A percentile compares a stretch with the other conserved stretches of the same genome.
phyloP scores from a whole-genome alignment of 2,888 invertebrate genomes.

The Pachliopta kotzebuea region DNA sequence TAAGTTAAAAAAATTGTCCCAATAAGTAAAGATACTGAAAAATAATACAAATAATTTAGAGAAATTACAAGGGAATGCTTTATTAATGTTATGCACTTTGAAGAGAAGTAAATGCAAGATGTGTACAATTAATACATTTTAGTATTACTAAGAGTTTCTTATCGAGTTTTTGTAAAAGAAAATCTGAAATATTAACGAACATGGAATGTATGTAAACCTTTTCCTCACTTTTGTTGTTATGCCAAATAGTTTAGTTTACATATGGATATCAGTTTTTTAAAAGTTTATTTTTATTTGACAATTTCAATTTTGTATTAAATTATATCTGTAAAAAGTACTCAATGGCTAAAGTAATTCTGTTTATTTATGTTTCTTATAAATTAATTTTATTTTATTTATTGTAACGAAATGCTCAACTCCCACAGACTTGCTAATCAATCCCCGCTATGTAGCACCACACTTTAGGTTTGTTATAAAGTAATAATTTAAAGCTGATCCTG shows the following conservation, averaged over 20 bases:
- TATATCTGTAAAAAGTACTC: too few species aligned
- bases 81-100: constrained; percentile 33
- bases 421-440: constrained; percentile 10
- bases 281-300: too few species aligned
- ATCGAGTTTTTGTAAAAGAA: not conserved
- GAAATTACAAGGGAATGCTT: constrained; percentile 57
- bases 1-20: constrained; percentile 50
- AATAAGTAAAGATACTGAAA: constrained; percentile 46
- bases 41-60: constrained; percentile 46
- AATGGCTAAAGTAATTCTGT: not conserved
- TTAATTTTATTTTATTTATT: not conserved
- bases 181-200: not conserved
- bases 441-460: constrained; percentile 23
- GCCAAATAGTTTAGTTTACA: too few species aligned
- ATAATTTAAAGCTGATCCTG: constrained; percentile 4
- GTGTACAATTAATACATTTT: constrained; percentile 33
- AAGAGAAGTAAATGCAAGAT: constrained; percentile 36
- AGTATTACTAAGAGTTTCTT: too few species aligned
- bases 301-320: too few species aligned
- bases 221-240: too few species aligned
- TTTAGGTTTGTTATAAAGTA: constrained; percentile 32
- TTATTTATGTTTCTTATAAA: too few species aligned
- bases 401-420: not conserved
- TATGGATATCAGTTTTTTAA: too few species aligned
- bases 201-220: too few species aligned